Evolutionary conservation across 1,140 invertebrate species (phyloP).

Genomic region (Ridgeia piscesae): DNA sequence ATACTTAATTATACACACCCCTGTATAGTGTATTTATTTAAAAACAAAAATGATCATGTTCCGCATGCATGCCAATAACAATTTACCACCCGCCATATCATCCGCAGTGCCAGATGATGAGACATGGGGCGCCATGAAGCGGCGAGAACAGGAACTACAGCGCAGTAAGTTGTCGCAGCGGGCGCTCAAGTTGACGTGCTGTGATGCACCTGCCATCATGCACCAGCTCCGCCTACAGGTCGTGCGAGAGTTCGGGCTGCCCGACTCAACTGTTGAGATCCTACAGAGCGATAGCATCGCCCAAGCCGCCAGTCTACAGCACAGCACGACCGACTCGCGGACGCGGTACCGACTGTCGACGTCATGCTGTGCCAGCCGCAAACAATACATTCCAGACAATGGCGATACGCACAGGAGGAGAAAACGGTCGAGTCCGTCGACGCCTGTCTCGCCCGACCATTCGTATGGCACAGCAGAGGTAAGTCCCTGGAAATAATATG

Average conservation of each 20-base stretch:
- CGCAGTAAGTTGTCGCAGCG: conserved; percentile 77
- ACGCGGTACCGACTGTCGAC: neutral
- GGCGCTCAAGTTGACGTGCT: conserved; percentile 73
- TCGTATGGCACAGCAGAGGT: conserved; percentile 7
- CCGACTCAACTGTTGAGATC: conserved; percentile 85
- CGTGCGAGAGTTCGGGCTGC: conserved; percentile 90
- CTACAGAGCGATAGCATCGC: neutral
- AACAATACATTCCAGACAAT: neutral
- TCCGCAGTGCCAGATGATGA: conserved; percentile 71
- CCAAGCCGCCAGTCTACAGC: neutral
- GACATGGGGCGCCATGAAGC: conserved; percentile 76
- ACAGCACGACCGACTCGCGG: neutral
- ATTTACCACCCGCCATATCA: conserved; percentile 21
- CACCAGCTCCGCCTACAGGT: conserved; percentile 81
- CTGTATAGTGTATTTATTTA: no score
- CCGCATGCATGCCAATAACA: no score
- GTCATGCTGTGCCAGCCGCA: neutral
- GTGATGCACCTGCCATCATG: conserved; percentile 75
- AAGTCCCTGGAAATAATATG: neutral
- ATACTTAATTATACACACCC: no score
- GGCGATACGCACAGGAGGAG: neutral
- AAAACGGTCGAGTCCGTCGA: neutral
- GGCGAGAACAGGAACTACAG: conserved; percentile 81
- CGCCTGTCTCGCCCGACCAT: neutral
- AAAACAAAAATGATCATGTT: no score